Evolutionary conservation across 1,140 invertebrate species (phyloP), one percentile per base, ranked within the genome.

Genomic region (Drosophila ananassae): DNA sequence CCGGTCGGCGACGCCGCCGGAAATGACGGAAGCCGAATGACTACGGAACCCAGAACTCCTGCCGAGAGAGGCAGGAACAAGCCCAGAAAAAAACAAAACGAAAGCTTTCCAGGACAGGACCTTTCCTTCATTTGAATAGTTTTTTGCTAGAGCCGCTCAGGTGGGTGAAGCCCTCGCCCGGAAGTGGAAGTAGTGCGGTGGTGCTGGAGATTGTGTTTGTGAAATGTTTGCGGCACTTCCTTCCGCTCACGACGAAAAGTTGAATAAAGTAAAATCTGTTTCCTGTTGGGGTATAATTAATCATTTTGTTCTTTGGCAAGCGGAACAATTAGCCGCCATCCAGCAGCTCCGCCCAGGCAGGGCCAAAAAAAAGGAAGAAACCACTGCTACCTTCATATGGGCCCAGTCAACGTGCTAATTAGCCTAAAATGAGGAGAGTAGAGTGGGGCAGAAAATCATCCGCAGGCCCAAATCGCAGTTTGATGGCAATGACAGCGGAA

Each of bases 221-320:
- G 83, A 89, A 89, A 89, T 89, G 84, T 89, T 89, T 83, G 79
- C 68, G 84, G 79, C 76, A 83, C 53, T 89, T 89, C 83, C 83
- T 89, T 89, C 83, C 83, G 83, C 76, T 69, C 72, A 83, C 72
- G 61, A 81, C 64, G 69, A 66, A 77, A 84, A 89, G 83, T 83
- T 89, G 83, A 87, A 79, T 89, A 79, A 89, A 79, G 84, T 89
- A 83, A 89, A 89, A 89, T 89, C 83, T 89, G 83, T 83, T 89
- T 89, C 83, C 83, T 89, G 83, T 89, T 89, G 83, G 52, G 73
- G 72, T 89, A 89, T 89, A 89, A 89, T 89, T 89, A 89, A 89
- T 89, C 83, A 89, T 89, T 89, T 89, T 79, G 79, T 63, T 75
- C 64, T 66, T 50, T 89, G 82, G 82, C 82, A 83, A 69, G 76